Percentiles rank a stretch among this genome's conserved stretches.
Evolutionary conservation across 1,140 invertebrate species (phyloP).

Genomic region (Drosophila kikkawai): DNA sequence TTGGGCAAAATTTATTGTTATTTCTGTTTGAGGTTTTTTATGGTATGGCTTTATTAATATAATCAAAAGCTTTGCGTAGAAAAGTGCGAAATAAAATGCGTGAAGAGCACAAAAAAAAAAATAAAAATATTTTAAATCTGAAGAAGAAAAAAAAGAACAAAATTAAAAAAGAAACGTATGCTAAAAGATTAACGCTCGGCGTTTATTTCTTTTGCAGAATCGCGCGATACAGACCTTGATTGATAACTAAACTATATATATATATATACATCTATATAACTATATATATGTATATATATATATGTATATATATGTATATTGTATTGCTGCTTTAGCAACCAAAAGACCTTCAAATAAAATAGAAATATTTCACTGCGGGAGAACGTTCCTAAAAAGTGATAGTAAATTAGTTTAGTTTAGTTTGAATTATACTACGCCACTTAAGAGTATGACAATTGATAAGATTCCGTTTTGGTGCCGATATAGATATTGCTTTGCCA

Average conservation of each 20-base stretch:
- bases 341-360: slow-evolving; percentile 49
- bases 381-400: slow-evolving; percentile 45
- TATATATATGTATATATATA: not conserved
- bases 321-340: slow-evolving; percentile 29
- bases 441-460: slow-evolving; percentile 68
- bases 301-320: slow-evolving; percentile 13
- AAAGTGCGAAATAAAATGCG: slow-evolving; percentile 65
- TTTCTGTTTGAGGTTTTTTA: slow-evolving; percentile 53
- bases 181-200: slow-evolving; percentile 50
- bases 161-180: slow-evolving; percentile 6
- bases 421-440: slow-evolving; percentile 67
- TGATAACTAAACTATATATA: slow-evolving; percentile 59
- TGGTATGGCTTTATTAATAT: slow-evolving; percentile 59
- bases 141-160: slow-evolving; percentile 16
- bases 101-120: slow-evolving; percentile 31
- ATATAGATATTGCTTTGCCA: slow-evolving; percentile 36
- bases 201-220: slow-evolving; percentile 59
- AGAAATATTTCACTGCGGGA: slow-evolving; percentile 30
- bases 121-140: slow-evolving; percentile 23
- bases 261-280: slow-evolving; percentile 11
- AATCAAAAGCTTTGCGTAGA: slow-evolving; percentile 47
- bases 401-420: slow-evolving; percentile 67
- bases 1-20: slow-evolving; percentile 54
- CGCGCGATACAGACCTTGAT: slow-evolving; percentile 71
- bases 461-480: slow-evolving; percentile 51